Evolutionary conservation across 2,797 vertebrate species (phyloP), one percentile per base, ranked within the genome.

Genomic region (Heterohyrax brucei): DNA sequence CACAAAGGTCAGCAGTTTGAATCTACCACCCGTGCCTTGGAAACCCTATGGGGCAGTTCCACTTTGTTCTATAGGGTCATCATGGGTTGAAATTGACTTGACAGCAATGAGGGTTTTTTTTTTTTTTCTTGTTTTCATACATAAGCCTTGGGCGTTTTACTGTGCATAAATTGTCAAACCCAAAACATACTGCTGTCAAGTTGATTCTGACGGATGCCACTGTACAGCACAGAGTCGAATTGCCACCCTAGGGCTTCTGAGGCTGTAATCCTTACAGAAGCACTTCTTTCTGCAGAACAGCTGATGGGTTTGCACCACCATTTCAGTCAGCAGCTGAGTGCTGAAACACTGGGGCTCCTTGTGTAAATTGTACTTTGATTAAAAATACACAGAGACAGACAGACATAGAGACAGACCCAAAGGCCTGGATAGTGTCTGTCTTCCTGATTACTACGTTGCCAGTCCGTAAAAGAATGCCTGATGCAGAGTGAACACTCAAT

Each of bases 381-480:
- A 70, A 18, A 62, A 28, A n/a, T 30, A 70, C n/a, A 53, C 26
- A 30, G n/a, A 72, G n/a, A 22, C 73, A 39, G 39, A 39, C 39
- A 39, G 39, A 39, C 39, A 39, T 39, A 39, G 39, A 39, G 39
- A 39, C 28, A 66, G 16, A 59, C 90, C 59, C 39, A 68, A 89
- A 62, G 75, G 16, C 56, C 78, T 24, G 12, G n/a, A 30, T 1
- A 7, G 13, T 53, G 77, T 46, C 30, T 7, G 10, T 53, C 30
- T 21, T 62, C 30, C 48, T 33, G 53, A 46, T 22, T 0, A 24
- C 59, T 33, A 0, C 18, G 18, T 82, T 0, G 0, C 59, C 14
- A 16, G 83, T 10, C 21, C 56, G 59, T 33, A 28, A 53, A 81
- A 77, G 66, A 16, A 56, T 1, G 1, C 59, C 33, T 24, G 3